Conservation (phyloP, 2,113 vertebrate genomes). For the Bubo scandiacus region DNA sequence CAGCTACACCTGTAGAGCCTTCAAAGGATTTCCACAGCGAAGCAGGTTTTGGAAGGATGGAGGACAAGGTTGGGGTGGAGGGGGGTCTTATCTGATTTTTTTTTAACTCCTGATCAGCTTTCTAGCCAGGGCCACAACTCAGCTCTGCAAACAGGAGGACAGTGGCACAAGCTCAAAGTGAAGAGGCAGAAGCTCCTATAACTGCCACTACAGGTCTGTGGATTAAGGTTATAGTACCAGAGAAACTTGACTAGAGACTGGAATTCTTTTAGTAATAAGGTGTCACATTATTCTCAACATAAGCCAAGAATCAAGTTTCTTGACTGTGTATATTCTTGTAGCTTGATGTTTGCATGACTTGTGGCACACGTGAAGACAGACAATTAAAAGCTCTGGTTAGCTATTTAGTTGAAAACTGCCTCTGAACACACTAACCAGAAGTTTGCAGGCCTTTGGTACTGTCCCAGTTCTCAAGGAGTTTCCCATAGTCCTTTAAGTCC, state of each 20-base stretch:
- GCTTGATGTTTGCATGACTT: fast-evolving
- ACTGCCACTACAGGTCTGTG: neutral
- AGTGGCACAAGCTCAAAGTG: neutral
- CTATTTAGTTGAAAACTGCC: neutral
- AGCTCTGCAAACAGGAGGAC: neutral
- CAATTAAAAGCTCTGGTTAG: neutral
- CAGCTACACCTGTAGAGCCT: neutral
- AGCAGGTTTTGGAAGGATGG: neutral
- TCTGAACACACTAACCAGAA: neutral
- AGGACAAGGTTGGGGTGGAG: neutral
- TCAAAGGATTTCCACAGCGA: neutral
- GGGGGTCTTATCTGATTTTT: neutral
- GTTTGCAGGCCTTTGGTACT: neutral
- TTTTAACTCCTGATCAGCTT: neutral
- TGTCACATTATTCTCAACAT: neutral
- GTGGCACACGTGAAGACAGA: neutral
- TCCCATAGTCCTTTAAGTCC: neutral
- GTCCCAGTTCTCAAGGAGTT: neutral
- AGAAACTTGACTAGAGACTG: neutral
- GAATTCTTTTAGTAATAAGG: neutral
- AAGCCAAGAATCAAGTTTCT: neutral
- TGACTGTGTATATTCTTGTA: neutral
- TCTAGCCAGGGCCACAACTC: neutral
- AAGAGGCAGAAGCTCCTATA: neutral
- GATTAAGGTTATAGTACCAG: neutral